These are phyloP conservation scores for Kuschelorhynchus macadamiae DNA, from an alignment of 2,888 invertebrate species.

Conservation along the genomic window DNA sequence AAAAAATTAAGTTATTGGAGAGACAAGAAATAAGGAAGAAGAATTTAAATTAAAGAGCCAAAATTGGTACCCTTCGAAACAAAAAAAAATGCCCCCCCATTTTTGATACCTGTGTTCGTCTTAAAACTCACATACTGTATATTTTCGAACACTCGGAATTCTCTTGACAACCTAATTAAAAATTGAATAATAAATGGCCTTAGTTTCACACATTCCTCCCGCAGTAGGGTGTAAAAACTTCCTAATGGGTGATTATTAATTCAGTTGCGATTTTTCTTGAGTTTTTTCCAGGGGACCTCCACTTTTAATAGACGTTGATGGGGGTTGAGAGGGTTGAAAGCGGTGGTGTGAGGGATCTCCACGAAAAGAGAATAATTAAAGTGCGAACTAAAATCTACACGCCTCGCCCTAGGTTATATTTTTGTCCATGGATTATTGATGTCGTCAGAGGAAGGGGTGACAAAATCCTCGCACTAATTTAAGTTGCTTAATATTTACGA, in stretches of 20 bases:
- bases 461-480: conserved; percentile 8
- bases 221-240: conserved; percentile 34
- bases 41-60: too few species aligned
- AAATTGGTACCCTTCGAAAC: too few species aligned
- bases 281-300: conserved; percentile 52
- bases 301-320: conserved; percentile 57
- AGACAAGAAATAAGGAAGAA: too few species aligned
- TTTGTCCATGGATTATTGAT: conserved; percentile 15
- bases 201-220: conserved; percentile 23
- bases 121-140: too few species aligned
- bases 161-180: too few species aligned
- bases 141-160: too few species aligned
- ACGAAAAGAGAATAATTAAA: conserved; percentile 29
- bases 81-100: too few species aligned
- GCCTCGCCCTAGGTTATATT: conserved; percentile 10
- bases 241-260: conserved; percentile 49
- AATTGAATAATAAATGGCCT: too few species aligned
- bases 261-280: conserved; percentile 55
- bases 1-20: too few species aligned
- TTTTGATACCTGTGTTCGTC: too few species aligned
- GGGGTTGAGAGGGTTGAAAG: conserved; percentile 52
- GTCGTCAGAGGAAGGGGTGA: not conserved
- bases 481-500: too few species aligned
- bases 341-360: conserved; percentile 38
- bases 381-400: conserved; percentile 26